These are phyloP conservation scores for Campylomormyrus tamandua DNA, from an alignment of 2,113 vertebrate genomes.

Conservation along the genomic window DNA sequence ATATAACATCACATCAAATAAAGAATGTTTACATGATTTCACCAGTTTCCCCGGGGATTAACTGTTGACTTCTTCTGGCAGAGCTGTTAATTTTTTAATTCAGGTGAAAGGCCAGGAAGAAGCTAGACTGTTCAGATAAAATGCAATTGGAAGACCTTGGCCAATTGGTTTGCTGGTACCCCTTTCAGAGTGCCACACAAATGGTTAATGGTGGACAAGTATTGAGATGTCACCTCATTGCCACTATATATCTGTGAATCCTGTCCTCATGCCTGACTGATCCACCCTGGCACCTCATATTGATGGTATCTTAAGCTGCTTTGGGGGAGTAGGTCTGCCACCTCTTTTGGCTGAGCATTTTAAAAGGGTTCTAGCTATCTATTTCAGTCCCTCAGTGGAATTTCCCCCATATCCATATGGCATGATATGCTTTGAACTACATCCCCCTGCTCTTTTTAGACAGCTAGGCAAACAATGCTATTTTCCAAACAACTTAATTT, in stretches of 20 bases:
- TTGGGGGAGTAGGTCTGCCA: slow-evolving; percentile 26
- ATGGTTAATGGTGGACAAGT: background rate
- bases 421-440: slow-evolving; percentile 30
- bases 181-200: background rate
- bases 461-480: slow-evolving; percentile 38
- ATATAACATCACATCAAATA: background rate
- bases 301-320: slow-evolving; percentile 44
- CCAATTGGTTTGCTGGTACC: background rate
- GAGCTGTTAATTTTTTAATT: background rate
- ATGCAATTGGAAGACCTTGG: background rate
- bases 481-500: slow-evolving; percentile 49
- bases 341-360: slow-evolving; percentile 21
- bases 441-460: slow-evolving; percentile 34
- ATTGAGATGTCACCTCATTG: background rate
- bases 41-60: background rate
- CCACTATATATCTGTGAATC: slow-evolving; percentile 20
- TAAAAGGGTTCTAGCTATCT: slow-evolving; percentile 31
- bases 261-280: slow-evolving; percentile 35
- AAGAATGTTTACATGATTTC: background rate
- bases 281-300: slow-evolving; percentile 41
- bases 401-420: slow-evolving; percentile 28
- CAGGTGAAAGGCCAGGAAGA: background rate
- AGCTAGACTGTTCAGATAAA: background rate
- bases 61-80: background rate
- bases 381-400: slow-evolving; percentile 31